Evolutionary conservation across 2,113 vertebrate species (phyloP), one percentile per base, ranked within the genome.

Genomic region (Bufo gargarizans): DNA sequence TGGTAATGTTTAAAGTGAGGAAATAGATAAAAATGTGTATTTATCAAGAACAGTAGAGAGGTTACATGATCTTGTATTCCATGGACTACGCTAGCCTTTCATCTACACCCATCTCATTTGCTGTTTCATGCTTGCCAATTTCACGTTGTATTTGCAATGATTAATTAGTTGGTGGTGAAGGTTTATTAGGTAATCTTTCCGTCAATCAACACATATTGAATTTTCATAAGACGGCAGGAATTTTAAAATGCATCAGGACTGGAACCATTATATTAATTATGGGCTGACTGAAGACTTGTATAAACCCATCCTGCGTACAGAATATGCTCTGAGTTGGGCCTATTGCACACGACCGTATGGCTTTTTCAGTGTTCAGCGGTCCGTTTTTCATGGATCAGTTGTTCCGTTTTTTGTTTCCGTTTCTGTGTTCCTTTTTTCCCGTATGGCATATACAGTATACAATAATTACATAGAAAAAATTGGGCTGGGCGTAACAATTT

Each of bases 131-230:
- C 92, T 90, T 92, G 91, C 90, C 93, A 93, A 92, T 93, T 95
- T 91, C 92, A 87, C 78, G 90, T 93, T 95, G 92, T 91, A 92
- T 94, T 94, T 91, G 90, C 89, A 91, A 88, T 93, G 93, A 95
- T 95, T 95, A 95, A 95, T 95, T 95, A 92, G 92, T 94, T 94
- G 93, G 94, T 94, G 91, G 93, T 90, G 92, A 90, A 92, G 90
- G 90, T 94, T 93, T 95, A 94, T 94, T 93, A 94, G 94, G 93
- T 93, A 93, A 93, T 94, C 92, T 94, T 94, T 90, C 93, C 93
- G 92, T 92, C 94, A 94, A 90, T 94, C 93, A 95, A 92, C 93
- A 93, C 91, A 91, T 91, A 91, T 56, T 45, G 82, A 79, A 63
- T 59, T 91, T 91, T 92, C 89, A 89, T n/a, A 89, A 86, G 91